These are phyloP conservation scores for Ruditapes philippinarum DNA, from an alignment of 1,140 invertebrate species.

Conservation along the genomic window DNA sequence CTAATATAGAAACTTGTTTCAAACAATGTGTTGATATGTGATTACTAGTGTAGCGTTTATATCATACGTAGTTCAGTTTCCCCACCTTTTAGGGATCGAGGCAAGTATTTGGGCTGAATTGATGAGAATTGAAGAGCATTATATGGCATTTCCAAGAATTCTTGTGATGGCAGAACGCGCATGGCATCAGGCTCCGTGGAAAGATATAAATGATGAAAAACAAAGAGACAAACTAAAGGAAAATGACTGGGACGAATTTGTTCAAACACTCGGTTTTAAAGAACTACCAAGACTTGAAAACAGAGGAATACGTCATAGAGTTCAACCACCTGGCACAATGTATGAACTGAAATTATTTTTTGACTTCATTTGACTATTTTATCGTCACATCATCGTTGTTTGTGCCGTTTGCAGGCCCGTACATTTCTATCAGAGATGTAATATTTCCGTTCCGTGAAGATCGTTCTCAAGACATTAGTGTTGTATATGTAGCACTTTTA, in stretches of 20 bases:
- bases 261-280: slow-evolving; percentile 78
- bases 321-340: slow-evolving; percentile 80
- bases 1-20: no score
- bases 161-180: slow-evolving; percentile 79
- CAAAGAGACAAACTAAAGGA: slow-evolving; percentile 33
- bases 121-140: slow-evolving; percentile 63
- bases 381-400: neutral
- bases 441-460: no score
- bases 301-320: slow-evolving; percentile 73
- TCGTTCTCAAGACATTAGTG: no score
- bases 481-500: neutral
- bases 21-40: no score
- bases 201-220: slow-evolving; percentile 44
- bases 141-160: slow-evolving; percentile 76
- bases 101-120: slow-evolving; percentile 72
- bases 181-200: slow-evolving; percentile 78
- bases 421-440: no score
- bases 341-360: slow-evolving; percentile 51
- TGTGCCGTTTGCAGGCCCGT: neutral
- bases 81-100: slow-evolving; percentile 72
- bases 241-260: slow-evolving; percentile 77
- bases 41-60: no score
- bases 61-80: no score
- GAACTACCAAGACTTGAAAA: slow-evolving; percentile 79
- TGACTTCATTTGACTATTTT: neutral